Conservation (phyloP, 2,113 vertebrate species). For the Pterocles orientalis region DNA sequence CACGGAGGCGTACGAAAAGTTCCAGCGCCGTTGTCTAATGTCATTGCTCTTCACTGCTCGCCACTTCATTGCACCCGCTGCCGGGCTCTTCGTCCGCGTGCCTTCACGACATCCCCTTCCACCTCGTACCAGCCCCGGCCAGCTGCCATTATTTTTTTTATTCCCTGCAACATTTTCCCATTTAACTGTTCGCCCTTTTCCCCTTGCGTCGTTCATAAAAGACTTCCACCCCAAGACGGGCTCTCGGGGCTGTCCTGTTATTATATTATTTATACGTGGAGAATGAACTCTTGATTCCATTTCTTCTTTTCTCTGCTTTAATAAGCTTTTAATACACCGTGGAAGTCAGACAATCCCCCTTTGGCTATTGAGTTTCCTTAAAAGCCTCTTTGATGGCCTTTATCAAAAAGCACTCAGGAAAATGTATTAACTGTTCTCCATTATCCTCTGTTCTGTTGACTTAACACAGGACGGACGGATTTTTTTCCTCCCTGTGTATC, state of each 20-base stretch:
- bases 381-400: slow-evolving; percentile 51
- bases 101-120: not conserved
- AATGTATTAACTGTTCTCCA: slow-evolving; percentile 6
- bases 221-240: not conserved
- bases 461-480: not conserved
- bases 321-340: slow-evolving; percentile 26
- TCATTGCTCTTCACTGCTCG: not conserved
- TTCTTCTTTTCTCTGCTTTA: not conserved
- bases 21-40: not conserved
- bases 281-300: not conserved
- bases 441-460: not conserved
- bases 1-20: not conserved
- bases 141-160: not conserved
- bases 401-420: slow-evolving; percentile 45
- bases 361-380: slow-evolving; percentile 23
- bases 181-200: not conserved
- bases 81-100: not conserved
- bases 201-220: not conserved
- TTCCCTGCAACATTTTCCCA: not conserved
- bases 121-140: not conserved
- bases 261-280: not conserved
- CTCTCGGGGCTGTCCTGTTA: not conserved
- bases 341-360: not conserved
- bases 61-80: not conserved
- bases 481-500: not conserved